Evolutionary conservation across 2,113 vertebrate genomes (phyloP).

Genomic region (Tragelaphus scriptus): DNA sequence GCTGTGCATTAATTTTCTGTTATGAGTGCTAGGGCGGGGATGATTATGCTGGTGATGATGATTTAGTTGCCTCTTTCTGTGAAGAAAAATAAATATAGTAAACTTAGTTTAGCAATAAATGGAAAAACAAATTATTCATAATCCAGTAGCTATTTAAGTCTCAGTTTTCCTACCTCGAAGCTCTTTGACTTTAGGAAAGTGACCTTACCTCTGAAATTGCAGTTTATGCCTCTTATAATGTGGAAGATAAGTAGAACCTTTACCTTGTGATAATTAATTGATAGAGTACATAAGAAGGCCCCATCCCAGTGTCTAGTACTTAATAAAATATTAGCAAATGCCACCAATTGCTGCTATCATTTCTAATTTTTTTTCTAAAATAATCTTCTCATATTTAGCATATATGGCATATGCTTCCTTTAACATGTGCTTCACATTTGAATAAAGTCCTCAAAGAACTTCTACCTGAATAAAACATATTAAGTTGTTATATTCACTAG

Average conservation of each 20-base stretch:
- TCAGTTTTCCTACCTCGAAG: not conserved
- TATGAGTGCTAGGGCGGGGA: not conserved
- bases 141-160: not conserved
- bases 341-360: not conserved
- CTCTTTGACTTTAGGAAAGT: not conserved
- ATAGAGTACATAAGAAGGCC: not conserved
- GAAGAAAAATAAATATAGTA: not conserved
- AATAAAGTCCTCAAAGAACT: not conserved
- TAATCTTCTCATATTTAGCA: not conserved
- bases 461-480: not conserved
- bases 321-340: not conserved
- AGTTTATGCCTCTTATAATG: not conserved
- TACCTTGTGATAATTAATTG: not conserved
- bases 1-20: not conserved
- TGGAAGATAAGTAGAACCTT: not conserved
- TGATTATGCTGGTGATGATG: not conserved
- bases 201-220: not conserved
- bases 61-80: not conserved
- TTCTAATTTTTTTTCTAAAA: not conserved
- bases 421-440: not conserved
- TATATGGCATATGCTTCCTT: not conserved
- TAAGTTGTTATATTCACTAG: not conserved
- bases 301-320: not conserved
- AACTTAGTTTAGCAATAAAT: not conserved
- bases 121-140: not conserved